phyloP scores from a whole-genome alignment of 2,888 invertebrate species.

The Acleris holmiana region DNA sequence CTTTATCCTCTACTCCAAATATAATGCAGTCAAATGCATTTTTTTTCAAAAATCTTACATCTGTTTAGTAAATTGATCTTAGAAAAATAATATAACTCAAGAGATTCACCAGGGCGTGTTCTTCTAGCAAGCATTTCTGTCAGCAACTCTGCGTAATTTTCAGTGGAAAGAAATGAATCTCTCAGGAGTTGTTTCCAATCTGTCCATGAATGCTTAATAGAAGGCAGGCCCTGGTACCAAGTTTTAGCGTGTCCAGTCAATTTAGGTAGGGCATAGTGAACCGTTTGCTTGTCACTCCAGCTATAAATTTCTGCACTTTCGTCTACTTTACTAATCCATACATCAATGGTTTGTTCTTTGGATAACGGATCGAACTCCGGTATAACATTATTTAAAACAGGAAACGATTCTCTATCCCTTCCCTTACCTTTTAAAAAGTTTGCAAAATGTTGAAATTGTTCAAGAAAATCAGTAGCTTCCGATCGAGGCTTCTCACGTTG shows the following conservation, averaged over 20 bases:
- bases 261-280: constrained; percentile 3
- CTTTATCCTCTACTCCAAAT: not conserved
- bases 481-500: not conserved
- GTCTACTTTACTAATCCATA: constrained; percentile 20
- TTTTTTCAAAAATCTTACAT: not conserved
- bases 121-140: not conserved
- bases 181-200: constrained; percentile 3
- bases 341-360: constrained; percentile 10
- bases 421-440: not conserved
- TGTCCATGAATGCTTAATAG: constrained; percentile 3
- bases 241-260: not conserved
- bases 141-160: not conserved
- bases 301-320: constrained; percentile 18
- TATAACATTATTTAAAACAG: constrained; percentile 3
- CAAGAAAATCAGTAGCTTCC: not conserved
- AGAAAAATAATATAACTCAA: constrained; percentile 1
- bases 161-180: not conserved
- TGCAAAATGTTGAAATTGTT: not conserved
- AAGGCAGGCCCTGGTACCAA: not conserved
- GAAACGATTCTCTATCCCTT: not conserved
- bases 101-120: not conserved
- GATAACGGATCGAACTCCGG: constrained; percentile 21
- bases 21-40: not conserved
- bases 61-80: not conserved
- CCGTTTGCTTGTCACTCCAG: constrained; percentile 14